Evolutionary conservation across 2,888 invertebrate species (phyloP).

Genomic region (Philhelius pedissequus): DNA sequence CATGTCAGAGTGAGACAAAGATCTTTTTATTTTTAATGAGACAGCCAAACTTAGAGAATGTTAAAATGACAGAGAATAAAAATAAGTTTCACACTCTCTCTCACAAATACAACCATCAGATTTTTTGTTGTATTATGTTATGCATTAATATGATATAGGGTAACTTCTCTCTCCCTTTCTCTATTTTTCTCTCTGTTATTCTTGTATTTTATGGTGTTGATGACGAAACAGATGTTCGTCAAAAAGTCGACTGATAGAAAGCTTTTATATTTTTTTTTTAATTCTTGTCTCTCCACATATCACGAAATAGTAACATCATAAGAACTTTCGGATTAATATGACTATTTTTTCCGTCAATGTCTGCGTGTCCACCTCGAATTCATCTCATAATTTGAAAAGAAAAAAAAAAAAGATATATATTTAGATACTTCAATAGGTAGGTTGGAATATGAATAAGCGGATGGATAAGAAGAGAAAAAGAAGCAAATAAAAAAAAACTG

Average conservation of each 20-base stretch:
- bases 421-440: background rate
- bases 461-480: background rate
- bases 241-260: slow-evolving; percentile 49
- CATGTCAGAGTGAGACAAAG: slow-evolving; percentile 1
- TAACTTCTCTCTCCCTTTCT: background rate
- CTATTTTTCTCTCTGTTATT: background rate
- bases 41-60: slow-evolving; percentile 5
- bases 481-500: slow-evolving; percentile 41
- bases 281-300: slow-evolving; percentile 22
- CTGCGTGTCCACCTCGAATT: slow-evolving; percentile 44
- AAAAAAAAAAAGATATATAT: background rate
- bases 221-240: slow-evolving; percentile 69
- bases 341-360: slow-evolving; percentile 16
- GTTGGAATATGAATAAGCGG: slow-evolving; percentile 2
- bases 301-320: slow-evolving; percentile 52
- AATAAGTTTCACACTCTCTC: background rate
- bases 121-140: slow-evolving; percentile 1
- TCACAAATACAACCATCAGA: background rate
- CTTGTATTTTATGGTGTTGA: slow-evolving; percentile 44
- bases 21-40: background rate
- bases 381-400: background rate
- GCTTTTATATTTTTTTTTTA: slow-evolving; percentile 30
- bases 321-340: slow-evolving; percentile 53
- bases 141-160: background rate
- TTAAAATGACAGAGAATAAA: background rate